Percentiles rank a stretch among this genome's conserved stretches.
Conservation (phyloP, 2,113 vertebrate species). For the Solenodon paradoxus region DNA sequence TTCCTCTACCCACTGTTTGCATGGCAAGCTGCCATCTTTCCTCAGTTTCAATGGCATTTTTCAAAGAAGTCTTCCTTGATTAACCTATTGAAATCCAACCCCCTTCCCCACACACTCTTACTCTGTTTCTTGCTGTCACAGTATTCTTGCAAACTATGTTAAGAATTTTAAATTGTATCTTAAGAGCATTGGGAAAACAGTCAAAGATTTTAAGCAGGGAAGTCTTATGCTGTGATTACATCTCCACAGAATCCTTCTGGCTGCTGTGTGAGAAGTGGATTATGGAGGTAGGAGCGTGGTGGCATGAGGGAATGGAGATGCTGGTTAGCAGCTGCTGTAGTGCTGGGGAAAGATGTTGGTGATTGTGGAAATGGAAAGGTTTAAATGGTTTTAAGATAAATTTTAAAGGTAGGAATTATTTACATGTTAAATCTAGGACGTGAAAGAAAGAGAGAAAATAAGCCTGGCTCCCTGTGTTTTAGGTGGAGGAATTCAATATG, state of each 20-base stretch:
- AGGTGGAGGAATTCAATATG: neutral
- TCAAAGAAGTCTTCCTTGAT: neutral
- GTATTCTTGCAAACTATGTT: slow-evolving; percentile 13
- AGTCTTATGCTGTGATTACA: neutral
- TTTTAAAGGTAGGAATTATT: neutral
- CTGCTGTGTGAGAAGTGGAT: neutral
- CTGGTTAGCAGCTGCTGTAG: neutral
- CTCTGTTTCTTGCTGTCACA: neutral
- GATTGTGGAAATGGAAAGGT: neutral
- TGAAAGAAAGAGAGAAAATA: neutral
- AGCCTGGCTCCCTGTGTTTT: neutral
- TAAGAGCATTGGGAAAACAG: neutral
- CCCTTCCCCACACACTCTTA: neutral
- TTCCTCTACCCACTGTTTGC: neutral
- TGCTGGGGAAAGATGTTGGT: neutral
- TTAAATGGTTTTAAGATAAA: neutral
- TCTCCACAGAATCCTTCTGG: neutral
- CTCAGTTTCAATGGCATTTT: neutral
- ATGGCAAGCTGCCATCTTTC: neutral
- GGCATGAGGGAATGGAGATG: neutral
- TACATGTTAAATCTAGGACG: neutral
- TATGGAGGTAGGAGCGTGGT: neutral
- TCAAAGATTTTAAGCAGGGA: neutral
- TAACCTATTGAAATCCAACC: neutral
- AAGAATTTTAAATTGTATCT: slow-evolving; percentile 29